phyloP scores from a whole-genome alignment of 2,888 invertebrate species.

The Gryllus longicercus region DNA sequence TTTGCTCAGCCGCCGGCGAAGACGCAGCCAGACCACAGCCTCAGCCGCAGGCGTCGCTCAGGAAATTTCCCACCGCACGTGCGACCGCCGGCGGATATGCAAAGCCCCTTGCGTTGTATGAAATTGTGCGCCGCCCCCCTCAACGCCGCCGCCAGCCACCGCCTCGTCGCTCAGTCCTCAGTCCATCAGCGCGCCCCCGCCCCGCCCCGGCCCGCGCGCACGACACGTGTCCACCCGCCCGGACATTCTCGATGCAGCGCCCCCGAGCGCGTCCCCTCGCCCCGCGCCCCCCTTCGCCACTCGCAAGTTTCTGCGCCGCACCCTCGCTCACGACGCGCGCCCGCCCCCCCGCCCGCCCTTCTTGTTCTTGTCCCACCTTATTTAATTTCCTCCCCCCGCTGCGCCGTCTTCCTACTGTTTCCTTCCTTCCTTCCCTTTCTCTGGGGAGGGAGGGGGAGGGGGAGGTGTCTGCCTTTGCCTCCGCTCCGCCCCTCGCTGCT shows the following conservation, averaged over 20 bases:
- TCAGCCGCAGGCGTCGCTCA: no score
- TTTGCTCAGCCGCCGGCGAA: no score
- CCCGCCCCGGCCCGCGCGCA: not conserved
- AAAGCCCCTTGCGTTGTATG: no score
- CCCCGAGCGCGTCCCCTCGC: not conserved
- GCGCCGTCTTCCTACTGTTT: not conserved
- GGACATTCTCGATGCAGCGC: not conserved
- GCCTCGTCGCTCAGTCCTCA: no score
- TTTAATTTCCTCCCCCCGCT: not conserved
- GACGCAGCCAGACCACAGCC: no score
- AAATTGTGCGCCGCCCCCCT: no score
- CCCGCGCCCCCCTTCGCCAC: not conserved
- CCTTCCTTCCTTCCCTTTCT: not conserved
- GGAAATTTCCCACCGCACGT: no score
- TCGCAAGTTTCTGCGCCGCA: not conserved
- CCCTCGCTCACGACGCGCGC: not conserved
- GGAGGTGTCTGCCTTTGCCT: not conserved
- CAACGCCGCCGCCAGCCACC: no score
- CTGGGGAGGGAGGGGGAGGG: not conserved
- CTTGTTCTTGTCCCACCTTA: not conserved
- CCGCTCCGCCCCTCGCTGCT: not conserved
- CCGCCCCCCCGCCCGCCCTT: not conserved
- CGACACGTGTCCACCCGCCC: not conserved
- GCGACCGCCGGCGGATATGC: no score
- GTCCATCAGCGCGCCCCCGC: no score